Percentiles rank a stretch among this genome's conserved stretches.
Conservation (phyloP, 2,797 vertebrate genomes). For the Premnoplex brunnescens region DNA sequence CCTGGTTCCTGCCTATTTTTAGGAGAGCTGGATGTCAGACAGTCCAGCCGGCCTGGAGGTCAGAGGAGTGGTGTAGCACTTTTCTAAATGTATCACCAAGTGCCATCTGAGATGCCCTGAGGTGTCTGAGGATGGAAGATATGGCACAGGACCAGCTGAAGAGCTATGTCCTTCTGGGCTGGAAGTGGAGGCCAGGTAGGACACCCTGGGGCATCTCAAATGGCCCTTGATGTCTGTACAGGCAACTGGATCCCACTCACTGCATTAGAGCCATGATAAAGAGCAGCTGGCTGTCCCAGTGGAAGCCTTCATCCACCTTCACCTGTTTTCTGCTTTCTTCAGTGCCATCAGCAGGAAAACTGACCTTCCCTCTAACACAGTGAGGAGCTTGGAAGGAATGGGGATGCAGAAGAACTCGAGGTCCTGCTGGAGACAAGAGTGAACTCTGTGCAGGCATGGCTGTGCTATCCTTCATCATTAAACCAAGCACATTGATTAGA, state of each 20-base stretch:
- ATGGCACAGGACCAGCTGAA: neutral
- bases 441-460: neutral
- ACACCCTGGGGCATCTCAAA: neutral
- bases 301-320: neutral
- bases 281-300: neutral
- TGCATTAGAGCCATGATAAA: neutral
- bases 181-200: neutral
- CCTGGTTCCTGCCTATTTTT: neutral
- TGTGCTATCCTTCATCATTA: neutral
- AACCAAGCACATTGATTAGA: neutral
- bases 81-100: neutral
- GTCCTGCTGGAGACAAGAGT: neutral
- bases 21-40: neutral
- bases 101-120: neutral
- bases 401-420: neutral
- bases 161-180: neutral
- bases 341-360: rapidly evolving
- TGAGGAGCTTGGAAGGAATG: neutral
- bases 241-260: neutral
- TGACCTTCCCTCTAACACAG: neutral
- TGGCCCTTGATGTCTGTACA: neutral
- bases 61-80: neutral
- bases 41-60: neutral
- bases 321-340: neutral
- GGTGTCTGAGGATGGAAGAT: neutral